A percentile compares a stretch with the other conserved stretches of the same genome.
Conservation (phyloP, 2,888 invertebrate species). For the Aporophyla lueneburgensis region DNA sequence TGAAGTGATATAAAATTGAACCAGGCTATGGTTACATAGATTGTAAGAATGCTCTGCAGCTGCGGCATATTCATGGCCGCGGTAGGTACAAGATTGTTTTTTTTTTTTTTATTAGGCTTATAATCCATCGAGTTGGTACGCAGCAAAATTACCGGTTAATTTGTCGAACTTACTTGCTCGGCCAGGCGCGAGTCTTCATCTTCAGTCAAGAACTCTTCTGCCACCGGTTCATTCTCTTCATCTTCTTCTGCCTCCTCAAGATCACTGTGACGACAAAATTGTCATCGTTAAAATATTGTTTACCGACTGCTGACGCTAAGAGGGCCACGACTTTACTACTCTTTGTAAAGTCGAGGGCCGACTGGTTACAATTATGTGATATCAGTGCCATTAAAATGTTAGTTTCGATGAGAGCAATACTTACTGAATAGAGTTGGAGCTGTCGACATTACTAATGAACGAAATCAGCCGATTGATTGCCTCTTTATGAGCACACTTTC, state of each 20-base stretch:
- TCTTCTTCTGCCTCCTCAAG: constrained; percentile 77
- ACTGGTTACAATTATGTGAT: neutral
- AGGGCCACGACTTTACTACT: neutral
- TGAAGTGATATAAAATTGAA: neutral
- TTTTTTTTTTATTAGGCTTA: neutral
- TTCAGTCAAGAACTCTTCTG: constrained; percentile 67
- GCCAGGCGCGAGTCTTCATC: constrained; percentile 68
- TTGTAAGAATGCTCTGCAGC: neutral
- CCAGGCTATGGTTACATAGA: neutral
- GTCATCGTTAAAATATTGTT: neutral
- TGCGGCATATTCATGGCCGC: neutral
- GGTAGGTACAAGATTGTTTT: neutral
- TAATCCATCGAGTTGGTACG: neutral
- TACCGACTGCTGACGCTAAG: neutral
- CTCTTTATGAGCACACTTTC: constrained; percentile 2
- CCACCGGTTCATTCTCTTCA: constrained; percentile 67
- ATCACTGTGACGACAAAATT: constrained; percentile 66
- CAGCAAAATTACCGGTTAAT: neutral
- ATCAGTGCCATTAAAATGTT: neutral
- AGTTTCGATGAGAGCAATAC: constrained; percentile 9
- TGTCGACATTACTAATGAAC: constrained; percentile 18
- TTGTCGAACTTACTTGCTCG: constrained; percentile 64
- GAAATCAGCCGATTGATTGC: constrained; percentile 17
- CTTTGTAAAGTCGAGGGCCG: neutral
- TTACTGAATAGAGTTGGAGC: constrained; percentile 22